Evolutionary conservation across 2,113 vertebrate species (phyloP).

Genomic region (Galemys pyrenaicus): DNA sequence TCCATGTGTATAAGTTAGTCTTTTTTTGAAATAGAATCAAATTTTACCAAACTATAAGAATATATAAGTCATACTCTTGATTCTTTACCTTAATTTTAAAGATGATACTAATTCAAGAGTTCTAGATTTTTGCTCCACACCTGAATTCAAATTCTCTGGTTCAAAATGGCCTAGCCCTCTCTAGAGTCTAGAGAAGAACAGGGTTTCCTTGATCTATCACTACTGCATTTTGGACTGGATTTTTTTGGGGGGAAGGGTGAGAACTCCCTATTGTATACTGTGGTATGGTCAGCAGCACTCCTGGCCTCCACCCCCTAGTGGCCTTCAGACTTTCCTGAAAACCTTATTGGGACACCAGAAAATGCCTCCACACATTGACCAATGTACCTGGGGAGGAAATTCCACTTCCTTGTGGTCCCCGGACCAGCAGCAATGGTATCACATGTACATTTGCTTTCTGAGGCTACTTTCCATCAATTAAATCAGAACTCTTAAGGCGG

Average conservation of each 20-base stretch:
- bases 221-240: not conserved
- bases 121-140: not conserved
- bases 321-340: not conserved
- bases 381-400: not conserved
- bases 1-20: not conserved
- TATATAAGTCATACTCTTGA: not conserved
- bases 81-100: not conserved
- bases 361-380: not conserved
- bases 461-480: not conserved
- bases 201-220: not conserved
- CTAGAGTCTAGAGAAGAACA: not conserved
- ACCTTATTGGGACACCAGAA: fast-evolving
- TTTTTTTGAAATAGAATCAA: constrained; percentile 35
- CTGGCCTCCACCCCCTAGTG: not conserved
- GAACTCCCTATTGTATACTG: no score
- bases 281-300: not conserved
- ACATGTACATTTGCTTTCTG: not conserved
- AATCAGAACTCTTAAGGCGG: not conserved
- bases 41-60: not conserved
- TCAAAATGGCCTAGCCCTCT: not conserved
- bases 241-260: no score
- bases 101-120: constrained; percentile 1
- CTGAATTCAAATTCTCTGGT: not conserved
- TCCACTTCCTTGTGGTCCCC: not conserved
- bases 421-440: not conserved